These are phyloP conservation scores for Axea sp. DNA, from an alignment of 2,888 invertebrate species.

Conservation along the genomic window DNA sequence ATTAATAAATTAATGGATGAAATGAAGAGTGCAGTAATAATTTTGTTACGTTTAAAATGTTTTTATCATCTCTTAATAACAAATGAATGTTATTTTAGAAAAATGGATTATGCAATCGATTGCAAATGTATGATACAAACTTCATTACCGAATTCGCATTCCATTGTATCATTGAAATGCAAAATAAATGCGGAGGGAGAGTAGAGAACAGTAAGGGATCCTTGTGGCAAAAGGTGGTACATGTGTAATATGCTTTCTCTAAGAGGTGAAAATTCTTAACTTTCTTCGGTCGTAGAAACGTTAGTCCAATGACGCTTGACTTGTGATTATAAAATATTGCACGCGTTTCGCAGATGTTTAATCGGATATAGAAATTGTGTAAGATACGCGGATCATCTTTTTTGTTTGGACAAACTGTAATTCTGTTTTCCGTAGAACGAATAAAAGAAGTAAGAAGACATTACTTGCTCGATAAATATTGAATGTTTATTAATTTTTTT, in stretches of 20 bases:
- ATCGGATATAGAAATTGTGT: conserved; percentile 44
- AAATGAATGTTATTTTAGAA: conserved; percentile 3
- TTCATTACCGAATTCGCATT: conserved; percentile 27
- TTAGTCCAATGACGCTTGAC: conserved; percentile 57
- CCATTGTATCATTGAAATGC: conserved; percentile 41
- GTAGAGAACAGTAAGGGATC: conserved; percentile 33
- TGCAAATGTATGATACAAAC: conserved; percentile 2
- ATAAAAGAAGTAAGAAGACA: too few species aligned
- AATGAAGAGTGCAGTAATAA: too few species aligned
- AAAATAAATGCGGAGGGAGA: conserved; percentile 24
- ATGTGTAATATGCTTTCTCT: conserved; percentile 71
- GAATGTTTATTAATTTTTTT: too few species aligned
- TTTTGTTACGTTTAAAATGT: too few species aligned
- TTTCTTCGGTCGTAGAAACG: conserved; percentile 68
- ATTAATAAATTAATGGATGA: too few species aligned
- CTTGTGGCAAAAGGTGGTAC: conserved; percentile 60
- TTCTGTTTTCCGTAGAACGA: too few species aligned
- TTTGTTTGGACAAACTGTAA: too few species aligned
- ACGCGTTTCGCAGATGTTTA: conserved; percentile 43
- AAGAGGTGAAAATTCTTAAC: conserved; percentile 72
- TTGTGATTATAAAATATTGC: conserved; percentile 59
- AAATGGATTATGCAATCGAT: conserved; percentile 24
- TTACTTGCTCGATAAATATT: too few species aligned
- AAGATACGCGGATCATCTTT: too few species aligned
- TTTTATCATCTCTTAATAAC: too few species aligned